These are phyloP conservation scores for Arizona elegans DNA, from an alignment of 2,113 vertebrate species.

Conservation along the genomic window DNA sequence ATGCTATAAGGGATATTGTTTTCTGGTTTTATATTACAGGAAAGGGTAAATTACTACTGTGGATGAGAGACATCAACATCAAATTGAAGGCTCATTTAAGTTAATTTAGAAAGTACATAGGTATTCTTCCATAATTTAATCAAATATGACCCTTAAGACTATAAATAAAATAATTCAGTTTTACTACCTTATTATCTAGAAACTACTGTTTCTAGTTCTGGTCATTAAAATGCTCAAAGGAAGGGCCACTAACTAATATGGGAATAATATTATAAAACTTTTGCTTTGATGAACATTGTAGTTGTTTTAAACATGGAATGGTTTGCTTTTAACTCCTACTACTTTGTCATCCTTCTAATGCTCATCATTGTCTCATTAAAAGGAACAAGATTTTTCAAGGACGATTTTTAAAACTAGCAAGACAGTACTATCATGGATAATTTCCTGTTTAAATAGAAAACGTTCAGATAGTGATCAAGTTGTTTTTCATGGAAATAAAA, in stretches of 20 bases:
- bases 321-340: background rate
- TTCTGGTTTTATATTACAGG: background rate
- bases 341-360: background rate
- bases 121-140: background rate
- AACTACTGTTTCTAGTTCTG: background rate
- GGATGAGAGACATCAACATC: background rate
- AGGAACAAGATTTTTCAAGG: background rate
- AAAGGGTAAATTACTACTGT: background rate
- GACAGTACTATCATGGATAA: background rate
- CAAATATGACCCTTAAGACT: background rate
- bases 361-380: background rate
- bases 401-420: background rate
- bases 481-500: background rate
- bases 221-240: background rate
- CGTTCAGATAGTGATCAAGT: background rate
- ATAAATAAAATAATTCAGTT: background rate
- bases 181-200: background rate
- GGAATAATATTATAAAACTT: background rate
- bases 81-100: background rate
- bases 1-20: background rate
- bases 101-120: background rate
- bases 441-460: background rate
- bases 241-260: background rate
- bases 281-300: background rate
- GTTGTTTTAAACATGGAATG: background rate